Conservation (phyloP, 1,140 invertebrate genomes). For the Penaeus indicus region DNA sequence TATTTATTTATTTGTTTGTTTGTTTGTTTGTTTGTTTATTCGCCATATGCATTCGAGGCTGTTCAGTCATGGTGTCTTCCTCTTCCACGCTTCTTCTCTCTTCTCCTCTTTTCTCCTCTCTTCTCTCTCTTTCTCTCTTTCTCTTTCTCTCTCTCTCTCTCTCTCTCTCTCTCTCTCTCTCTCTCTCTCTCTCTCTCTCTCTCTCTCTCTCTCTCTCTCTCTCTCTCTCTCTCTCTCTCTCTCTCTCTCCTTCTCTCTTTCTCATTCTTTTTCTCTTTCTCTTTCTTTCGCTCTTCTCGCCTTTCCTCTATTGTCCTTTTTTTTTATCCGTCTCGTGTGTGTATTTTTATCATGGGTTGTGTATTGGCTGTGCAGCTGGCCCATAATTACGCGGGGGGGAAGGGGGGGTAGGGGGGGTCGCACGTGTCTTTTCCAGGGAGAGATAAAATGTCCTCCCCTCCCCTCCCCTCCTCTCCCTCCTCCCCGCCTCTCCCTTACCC, state of each 20-base stretch:
- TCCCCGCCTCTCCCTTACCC: background rate
- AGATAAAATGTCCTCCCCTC: background rate
- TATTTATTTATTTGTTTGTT: background rate
- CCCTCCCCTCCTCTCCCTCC: constrained; percentile 1
- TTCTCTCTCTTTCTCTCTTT: background rate
- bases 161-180: background rate
- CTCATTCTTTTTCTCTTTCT: background rate
- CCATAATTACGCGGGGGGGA: too few species aligned
- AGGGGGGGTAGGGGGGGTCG: too few species aligned
- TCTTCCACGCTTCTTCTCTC: background rate
- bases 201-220: background rate
- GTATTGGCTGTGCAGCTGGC: background rate
- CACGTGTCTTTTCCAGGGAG: too few species aligned
- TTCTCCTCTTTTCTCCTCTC: constrained; percentile 7
- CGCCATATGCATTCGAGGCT: background rate
- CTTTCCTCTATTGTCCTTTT: background rate
- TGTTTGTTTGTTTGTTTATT: background rate
- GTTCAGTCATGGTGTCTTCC: background rate
- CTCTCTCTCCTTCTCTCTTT: background rate
- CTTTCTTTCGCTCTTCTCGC: too few species aligned
- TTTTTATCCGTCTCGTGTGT: background rate
- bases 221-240: background rate
- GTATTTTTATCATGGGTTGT: background rate
- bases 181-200: background rate
- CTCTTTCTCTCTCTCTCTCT: too few species aligned